Base-by-base conservation (phyloP, 2,797 vertebrate species). In the Hypotaenidia okinawae region DNA sequence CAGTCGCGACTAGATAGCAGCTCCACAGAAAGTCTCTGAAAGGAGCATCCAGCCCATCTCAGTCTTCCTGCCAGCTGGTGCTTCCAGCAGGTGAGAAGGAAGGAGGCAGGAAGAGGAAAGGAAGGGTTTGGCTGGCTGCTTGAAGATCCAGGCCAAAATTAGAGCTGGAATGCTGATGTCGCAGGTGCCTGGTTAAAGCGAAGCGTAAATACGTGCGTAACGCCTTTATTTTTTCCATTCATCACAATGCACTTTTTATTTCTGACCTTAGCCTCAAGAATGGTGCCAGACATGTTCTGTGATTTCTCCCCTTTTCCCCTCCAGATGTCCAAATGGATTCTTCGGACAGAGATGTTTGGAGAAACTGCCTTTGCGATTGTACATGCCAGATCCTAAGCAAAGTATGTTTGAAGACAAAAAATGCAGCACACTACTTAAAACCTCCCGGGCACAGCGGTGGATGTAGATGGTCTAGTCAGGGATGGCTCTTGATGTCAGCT, bases 321-420 rank as follows among this genome's bases (percentile, higher is more conserved):
- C 98, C 98, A 99, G 99, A 99, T 99, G 99, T 99, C 98, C 98
- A 96, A 98, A 98, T 3, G 99, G 99, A 99, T 99, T 99, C 99
- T 99, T 98, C 98, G 99, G 99, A 98, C 98, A 97, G 91, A 99
- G 99, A 98, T 99, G 99, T 98, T 99, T 99, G 98, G 98, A 99
- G 98, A 99, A 98, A 97, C 98, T 99, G 98, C 99, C 99, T 95
- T 98, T 98, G 98, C 98, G 99, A 98, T 98, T 98, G 98, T 98
- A 98, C 98, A 99, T 99, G 99, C 98, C 99, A 99, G 98, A 99
- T 98, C 98, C 99, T 98, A 98, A 98, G 97, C 98, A 99, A 99
- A 99, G 99, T 99, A 99, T 99, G 99, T 99, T 98, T 98, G 98
- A 98, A 98, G 97, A 98, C 97, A 98, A 98, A 98, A 98, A 94